A percentile compares a stretch with the other conserved stretches of the same genome.
Evolutionary conservation across 2,888 invertebrate genomes (phyloP).

Genomic region (Cylloceria caligata): DNA sequence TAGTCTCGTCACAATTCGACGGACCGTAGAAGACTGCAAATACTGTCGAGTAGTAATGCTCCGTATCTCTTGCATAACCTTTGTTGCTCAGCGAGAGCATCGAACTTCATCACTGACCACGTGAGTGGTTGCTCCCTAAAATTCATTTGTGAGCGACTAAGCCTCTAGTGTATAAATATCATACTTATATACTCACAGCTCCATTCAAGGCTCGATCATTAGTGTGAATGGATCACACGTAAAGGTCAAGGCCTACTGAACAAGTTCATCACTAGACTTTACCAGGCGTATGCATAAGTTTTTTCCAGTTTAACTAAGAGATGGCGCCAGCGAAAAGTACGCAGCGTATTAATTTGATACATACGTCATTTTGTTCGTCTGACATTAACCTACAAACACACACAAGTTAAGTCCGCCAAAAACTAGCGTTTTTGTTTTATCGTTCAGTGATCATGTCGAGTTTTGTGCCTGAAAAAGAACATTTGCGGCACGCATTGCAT

Average conservation of each 20-base stretch:
- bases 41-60: conserved; percentile 73
- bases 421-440: no score
- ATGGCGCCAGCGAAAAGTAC: no score
- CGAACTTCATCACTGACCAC: conserved; percentile 48
- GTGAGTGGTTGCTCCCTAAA: conserved; percentile 44
- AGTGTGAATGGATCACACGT: conserved; percentile 18
- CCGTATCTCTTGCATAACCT: conserved; percentile 66
- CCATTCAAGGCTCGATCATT: conserved; percentile 2
- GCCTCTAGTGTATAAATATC: conserved; percentile 34
- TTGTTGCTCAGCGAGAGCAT: conserved; percentile 29
- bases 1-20: conserved; percentile 70
- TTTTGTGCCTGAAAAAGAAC: conserved; percentile 58
- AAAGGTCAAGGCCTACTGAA: conserved; percentile 36
- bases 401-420: no score
- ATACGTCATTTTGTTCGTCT: no score
- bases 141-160: conserved; percentile 31
- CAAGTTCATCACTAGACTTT: conserved; percentile 54
- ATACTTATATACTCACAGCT: conserved; percentile 41
- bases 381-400: no score
- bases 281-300: no score
- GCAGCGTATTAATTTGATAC: no score
- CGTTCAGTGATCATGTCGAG: no score
- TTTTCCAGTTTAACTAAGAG: no score
- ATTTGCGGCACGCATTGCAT: no score
- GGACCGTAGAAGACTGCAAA: conserved; percentile 69